These are phyloP conservation scores for Pseudopleuronectes americanus DNA, from an alignment of 2,797 vertebrate species.

Conservation along the genomic window DNA sequence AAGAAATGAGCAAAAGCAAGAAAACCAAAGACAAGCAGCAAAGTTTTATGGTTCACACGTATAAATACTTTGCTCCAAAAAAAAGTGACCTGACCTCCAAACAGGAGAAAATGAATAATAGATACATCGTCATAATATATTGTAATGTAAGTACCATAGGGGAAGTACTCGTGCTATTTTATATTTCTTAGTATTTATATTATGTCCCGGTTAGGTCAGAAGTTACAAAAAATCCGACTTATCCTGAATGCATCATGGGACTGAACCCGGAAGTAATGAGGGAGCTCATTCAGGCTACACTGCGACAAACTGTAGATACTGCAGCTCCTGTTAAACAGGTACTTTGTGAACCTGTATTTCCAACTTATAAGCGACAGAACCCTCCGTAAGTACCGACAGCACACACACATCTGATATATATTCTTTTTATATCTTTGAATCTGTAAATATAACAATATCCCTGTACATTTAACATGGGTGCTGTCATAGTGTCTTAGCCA, in stretches of 20 bases:
- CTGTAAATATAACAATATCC: background rate
- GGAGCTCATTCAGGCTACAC: background rate
- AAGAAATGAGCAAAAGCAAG: no score
- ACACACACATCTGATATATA: background rate
- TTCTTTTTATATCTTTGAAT: no score
- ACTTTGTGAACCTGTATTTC: constrained; percentile 1
- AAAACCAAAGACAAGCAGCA: no score
- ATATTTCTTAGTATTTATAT: no score
- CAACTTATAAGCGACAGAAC: background rate
- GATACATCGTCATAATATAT: no score
- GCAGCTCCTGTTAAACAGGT: constrained; percentile 36
- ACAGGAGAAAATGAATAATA: no score
- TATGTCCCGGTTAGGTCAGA: background rate
- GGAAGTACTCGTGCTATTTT: background rate
- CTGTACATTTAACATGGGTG: background rate
- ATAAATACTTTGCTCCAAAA: no score
- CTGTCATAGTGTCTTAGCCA: background rate
- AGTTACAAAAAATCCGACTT: constrained; percentile 26
- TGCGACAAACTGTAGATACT: background rate
- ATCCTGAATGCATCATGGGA: constrained; percentile 13
- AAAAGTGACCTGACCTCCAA: no score
- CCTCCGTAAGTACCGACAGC: constrained; percentile 18
- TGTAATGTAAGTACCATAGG: background rate
- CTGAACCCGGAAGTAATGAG: constrained; percentile 49
- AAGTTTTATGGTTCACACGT: no score